Evolutionary conservation across 2,888 invertebrate genomes (phyloP), one percentile per base, ranked within the genome.

Genomic region (Drosophila recens): DNA sequence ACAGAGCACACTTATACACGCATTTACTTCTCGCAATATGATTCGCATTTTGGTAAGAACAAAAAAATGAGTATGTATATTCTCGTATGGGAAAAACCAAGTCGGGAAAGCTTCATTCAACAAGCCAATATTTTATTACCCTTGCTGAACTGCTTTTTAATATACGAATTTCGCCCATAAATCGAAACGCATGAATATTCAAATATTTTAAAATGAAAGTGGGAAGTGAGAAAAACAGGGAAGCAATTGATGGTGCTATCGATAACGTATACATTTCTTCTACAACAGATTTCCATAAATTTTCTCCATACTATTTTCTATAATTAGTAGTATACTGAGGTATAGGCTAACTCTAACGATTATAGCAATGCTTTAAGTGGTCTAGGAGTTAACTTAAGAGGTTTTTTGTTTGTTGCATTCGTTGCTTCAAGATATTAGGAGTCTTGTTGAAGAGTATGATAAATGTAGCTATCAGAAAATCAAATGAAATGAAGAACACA

Each of bases 161-260:
- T 77, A 52, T 52, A 53, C 58, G 66, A 52, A 66, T 48, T 57
- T 45, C 64, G 54, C 48, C 58, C 40, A 68, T 76, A 77, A 77
- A 77, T 66, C 59, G 66, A 59, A 46, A 20, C 51, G 40, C 23
- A 73, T 76, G 77, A 77, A 77, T 77, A 76, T 76, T 77, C 75
- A 71, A 75, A 73, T 52, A 23, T 30, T n/a, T 40, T 59, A 42
- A 42, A 30, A 59, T 49, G 40, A 49, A 59, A 48, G 17, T 40
- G 58, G 33, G 6, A 10, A 20, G 17, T 8, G 13, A 6, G 13
- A 33, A 8, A 6, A 10, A 36, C 2, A 5, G 15, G 10, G 0
- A 45, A 45, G 8, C 42, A 42, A 9, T 56, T 34, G 33, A 17
- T 30, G 40, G 27, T 30, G 33, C n/a, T 48, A 30, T 48, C 6